Evolutionary conservation across 2,113 vertebrate genomes (phyloP), one percentile per base, ranked within the genome.

Genomic region (Apistogramma diplotaenia): DNA sequence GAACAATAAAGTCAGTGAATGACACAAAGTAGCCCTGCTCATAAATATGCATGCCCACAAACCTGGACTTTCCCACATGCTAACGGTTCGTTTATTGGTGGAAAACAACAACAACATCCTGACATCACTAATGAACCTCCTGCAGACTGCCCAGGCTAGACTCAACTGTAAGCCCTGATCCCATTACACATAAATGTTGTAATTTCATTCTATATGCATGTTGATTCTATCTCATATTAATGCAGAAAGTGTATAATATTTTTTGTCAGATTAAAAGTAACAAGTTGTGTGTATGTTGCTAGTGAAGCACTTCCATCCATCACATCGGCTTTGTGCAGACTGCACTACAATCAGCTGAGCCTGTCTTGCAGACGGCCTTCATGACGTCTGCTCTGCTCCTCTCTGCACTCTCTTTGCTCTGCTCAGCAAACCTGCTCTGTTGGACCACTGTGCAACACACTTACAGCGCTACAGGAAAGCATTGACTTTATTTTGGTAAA

Each of bases 61-160:
- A 73, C 40, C 40, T 23, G 37, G 60, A 12, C 21, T 61, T 75
- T 67, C 79, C 87, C 74, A 7, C 37, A 70, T 9, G 3, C 1
- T 62, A 60, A 62, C 1, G 53, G 27, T 58, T 75, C 53, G 76
- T 73, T 79, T 82, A 25, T 33, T 46, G 35, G 59, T 0, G 33
- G 40, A 37, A 81, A 46, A 59, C 3, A 70, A 60, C 33, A 31
- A 23, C 37, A n/a, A n/a, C 10, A 15, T 46, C 37, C 61, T 81
- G 74, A 88, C 83, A 82, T 86, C 83, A 85, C 3, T 54, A 23
- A 29, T 37, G 60, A n/a, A 13, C 55, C 4, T 19, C 13, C 12
- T 18, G 23, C 60, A 61, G 3, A 6, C 29, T 31, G 29, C 29
- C 4, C 1, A 31, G 29, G 29, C 29, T 6, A 31, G 29, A 4